These are phyloP conservation scores for Hirtodrosophila cameraria DNA, from an alignment of 2,888 invertebrate species.

Conservation along the genomic window DNA sequence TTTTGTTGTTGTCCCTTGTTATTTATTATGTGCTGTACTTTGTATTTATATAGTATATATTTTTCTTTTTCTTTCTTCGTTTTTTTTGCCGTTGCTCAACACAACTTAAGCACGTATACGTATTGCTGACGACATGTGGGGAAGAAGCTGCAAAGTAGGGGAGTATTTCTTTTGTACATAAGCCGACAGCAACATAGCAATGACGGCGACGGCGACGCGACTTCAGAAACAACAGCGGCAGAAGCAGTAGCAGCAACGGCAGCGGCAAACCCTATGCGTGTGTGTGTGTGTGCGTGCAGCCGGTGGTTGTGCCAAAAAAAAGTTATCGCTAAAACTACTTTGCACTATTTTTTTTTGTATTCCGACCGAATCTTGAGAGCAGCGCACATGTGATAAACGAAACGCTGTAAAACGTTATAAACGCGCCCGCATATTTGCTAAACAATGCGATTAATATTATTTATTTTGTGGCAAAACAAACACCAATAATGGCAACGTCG, in stretches of 20 bases:
- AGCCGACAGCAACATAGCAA: conserved; percentile 32
- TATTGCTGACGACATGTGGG: conserved; percentile 62
- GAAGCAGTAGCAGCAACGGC: conserved; percentile 23
- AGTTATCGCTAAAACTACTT: conserved; percentile 57
- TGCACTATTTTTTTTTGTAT: too few relatives aligned
- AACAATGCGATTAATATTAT: conserved; percentile 70
- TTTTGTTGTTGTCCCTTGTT: conserved; percentile 48
- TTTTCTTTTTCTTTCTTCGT: conserved; percentile 19
- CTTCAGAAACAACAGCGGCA: conserved; percentile 1
- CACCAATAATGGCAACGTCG: conserved; percentile 29
- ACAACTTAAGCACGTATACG: conserved; percentile 76
- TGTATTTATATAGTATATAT: conserved; percentile 31
- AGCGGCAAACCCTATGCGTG: conserved; percentile 4
- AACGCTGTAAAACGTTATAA: conserved; percentile 50
- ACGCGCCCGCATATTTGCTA: conserved; percentile 56
- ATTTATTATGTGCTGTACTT: conserved; percentile 52
- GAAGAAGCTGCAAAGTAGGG: conserved; percentile 72
- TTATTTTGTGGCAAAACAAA: conserved; percentile 70
- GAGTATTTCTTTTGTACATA: conserved; percentile 50
- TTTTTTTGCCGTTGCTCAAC: conserved; percentile 51
- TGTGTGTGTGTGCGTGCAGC: conserved; percentile 55
- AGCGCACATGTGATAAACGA: conserved; percentile 40
- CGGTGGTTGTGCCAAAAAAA: conserved; percentile 70
- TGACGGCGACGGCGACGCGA: conserved; percentile 23
- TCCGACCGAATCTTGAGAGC: conserved; percentile 21